phyloP scores from a whole-genome alignment of 2,888 invertebrate genomes.

The Xanthorhoe designata region DNA sequence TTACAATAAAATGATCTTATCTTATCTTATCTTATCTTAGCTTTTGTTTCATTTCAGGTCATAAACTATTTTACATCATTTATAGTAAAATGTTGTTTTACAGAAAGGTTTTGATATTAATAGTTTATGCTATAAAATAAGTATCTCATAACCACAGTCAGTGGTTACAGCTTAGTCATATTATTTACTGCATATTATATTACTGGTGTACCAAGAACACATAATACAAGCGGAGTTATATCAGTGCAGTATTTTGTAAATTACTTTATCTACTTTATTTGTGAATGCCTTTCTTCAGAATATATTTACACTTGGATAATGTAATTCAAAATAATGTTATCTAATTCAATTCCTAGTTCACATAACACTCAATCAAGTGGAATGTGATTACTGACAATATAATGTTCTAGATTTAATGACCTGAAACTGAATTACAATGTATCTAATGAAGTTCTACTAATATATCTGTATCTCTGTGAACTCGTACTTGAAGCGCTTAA shows the following conservation, averaged over 20 bases:
- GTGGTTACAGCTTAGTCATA: background rate
- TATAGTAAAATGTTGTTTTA: background rate
- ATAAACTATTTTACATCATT: too few species aligned
- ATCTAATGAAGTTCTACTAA: too few species aligned
- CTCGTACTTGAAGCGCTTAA: too few species aligned
- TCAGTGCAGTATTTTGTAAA: background rate
- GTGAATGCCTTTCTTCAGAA: too few species aligned
- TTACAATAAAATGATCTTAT: too few species aligned
- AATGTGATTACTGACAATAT: background rate
- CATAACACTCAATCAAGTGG: background rate
- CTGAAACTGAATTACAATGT: slow-evolving; percentile 12
- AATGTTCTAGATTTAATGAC: background rate
- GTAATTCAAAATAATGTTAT: background rate
- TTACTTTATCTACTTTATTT: too few species aligned
- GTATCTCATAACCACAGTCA: background rate
- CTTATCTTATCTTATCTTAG: too few species aligned
- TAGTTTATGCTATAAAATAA: background rate
- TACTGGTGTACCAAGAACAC: background rate
- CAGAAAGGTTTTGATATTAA: background rate
- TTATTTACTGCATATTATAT: background rate
- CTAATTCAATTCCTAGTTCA: background rate
- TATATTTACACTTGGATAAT: too few species aligned
- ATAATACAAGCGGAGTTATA: background rate
- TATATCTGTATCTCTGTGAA: background rate
- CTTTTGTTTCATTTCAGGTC: too few species aligned